These are phyloP conservation scores for Anagrus nilaparvatae DNA, from an alignment of 1,140 invertebrate genomes.

Conservation along the genomic window DNA sequence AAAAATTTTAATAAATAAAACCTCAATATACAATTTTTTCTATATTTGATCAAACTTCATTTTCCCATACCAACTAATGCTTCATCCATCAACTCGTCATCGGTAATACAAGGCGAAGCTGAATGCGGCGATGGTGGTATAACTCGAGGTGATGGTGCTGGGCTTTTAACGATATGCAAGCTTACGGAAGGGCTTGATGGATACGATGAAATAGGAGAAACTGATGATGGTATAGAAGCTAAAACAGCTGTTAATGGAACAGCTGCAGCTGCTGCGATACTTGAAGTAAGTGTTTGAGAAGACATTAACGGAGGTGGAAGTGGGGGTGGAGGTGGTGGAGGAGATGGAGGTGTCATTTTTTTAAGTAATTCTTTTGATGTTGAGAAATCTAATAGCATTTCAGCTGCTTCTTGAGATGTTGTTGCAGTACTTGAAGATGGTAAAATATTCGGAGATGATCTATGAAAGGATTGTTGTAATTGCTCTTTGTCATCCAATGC, in stretches of 20 bases:
- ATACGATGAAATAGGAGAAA: slow-evolving; percentile 23
- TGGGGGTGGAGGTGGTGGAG: slow-evolving; percentile 28
- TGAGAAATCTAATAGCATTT: slow-evolving; percentile 55
- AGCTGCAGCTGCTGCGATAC: slow-evolving; percentile 11
- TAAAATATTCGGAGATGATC: slow-evolving; percentile 6
- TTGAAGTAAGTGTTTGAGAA: slow-evolving; percentile 6
- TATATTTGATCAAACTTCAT: slow-evolving; percentile 41
- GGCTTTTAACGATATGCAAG: slow-evolving; percentile 69
- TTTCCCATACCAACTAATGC: slow-evolving; percentile 65
- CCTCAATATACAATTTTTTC: slow-evolving; percentile 6
- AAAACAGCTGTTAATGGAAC: slow-evolving; percentile 3
- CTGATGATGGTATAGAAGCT: slow-evolving; percentile 4
- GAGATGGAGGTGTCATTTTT: slow-evolving; percentile 42
- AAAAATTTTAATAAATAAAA: not conserved
- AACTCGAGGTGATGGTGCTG: slow-evolving; percentile 58
- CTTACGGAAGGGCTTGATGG: slow-evolving; percentile 59
- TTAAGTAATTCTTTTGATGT: slow-evolving; percentile 45
- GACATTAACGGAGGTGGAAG: slow-evolving; percentile 9
- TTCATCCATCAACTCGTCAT: slow-evolving; percentile 84
- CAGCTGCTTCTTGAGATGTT: slow-evolving; percentile 46
- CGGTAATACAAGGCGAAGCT: slow-evolving; percentile 70
- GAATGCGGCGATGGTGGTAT: slow-evolving; percentile 59
- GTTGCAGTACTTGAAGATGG: slow-evolving; percentile 12
- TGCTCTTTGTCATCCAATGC: slow-evolving; percentile 28
- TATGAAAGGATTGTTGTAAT: slow-evolving; percentile 18